Percentiles rank a stretch among this genome's conserved stretches.
Evolutionary conservation across 2,113 vertebrate species (phyloP).

Genomic region (Corythornis madagascariensis): DNA sequence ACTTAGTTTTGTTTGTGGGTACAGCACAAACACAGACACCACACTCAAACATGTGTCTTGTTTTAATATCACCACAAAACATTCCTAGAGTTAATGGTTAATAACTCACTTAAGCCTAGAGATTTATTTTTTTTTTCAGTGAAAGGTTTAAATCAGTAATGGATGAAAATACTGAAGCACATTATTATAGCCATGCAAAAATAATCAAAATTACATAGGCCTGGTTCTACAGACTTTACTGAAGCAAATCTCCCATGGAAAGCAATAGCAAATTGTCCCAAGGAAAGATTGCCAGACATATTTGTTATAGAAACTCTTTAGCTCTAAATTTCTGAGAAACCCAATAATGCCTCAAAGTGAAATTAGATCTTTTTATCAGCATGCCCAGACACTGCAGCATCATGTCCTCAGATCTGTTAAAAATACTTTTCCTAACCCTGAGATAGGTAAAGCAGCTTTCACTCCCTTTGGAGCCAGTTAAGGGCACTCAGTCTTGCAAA

Average conservation of each 20-base stretch:
- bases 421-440: slow-evolving; percentile 36
- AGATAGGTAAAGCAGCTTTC: slow-evolving; percentile 25
- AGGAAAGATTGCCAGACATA: background rate
- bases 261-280: background rate
- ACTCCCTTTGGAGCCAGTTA: slow-evolving; percentile 4
- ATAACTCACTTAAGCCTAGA: slow-evolving; percentile 66
- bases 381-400: background rate
- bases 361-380: slow-evolving; percentile 53
- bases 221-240: background rate
- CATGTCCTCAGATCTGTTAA: background rate
- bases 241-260: slow-evolving; percentile 18
- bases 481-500: slow-evolving; percentile 19
- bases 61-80: slow-evolving; percentile 75
- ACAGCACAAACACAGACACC: slow-evolving; percentile 73
- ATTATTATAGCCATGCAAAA: slow-evolving; percentile 47
- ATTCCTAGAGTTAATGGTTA: slow-evolving; percentile 71
- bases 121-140: slow-evolving; percentile 11
- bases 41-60: slow-evolving; percentile 71
- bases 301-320: slow-evolving; percentile 10
- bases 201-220: slow-evolving; percentile 6
- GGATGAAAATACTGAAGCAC: slow-evolving; percentile 58
- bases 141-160: slow-evolving; percentile 50
- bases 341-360: slow-evolving; percentile 15
- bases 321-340: slow-evolving; percentile 27
- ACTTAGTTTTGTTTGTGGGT: slow-evolving; percentile 72